Evolutionary conservation across 2,888 invertebrate species (phyloP), one percentile per base, ranked within the genome.

Genomic region (Drosophila siamana): DNA sequence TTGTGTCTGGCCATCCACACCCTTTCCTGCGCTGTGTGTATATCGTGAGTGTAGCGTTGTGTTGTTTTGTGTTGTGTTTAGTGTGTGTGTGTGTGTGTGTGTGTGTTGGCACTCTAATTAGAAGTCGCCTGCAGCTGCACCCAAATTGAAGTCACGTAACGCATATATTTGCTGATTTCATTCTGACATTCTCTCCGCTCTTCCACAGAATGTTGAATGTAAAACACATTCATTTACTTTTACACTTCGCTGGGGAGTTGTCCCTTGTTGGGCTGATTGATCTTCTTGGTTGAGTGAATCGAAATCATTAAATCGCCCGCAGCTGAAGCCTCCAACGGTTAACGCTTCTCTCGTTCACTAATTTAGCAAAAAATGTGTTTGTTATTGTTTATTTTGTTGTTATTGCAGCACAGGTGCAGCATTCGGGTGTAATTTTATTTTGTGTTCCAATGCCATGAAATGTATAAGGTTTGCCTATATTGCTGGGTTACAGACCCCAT

Each of bases 121-220:
- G 83, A 83, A 86, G 73, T 76, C 70, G 52, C 63, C 64, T 72
- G 69, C 86, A 78, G 80, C 83, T 80, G 86, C 83, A 86, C 79
- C 74, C 66, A 75, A 78, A 78, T 75, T 83, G 67, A 80, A 83
- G 83, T 83, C 83, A 83, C 83, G 86, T 80, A 78, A 78, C 33
- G 68, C 80, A 74, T 83, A 86, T 83, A 86, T 83, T 86, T 83
- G 83, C 76, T 74, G 78, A 83, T 83, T 83, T 76, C 74, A 83
- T 83, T 83, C 86, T 69, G 26, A 67, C 66, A 69, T 79, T 71
- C 67, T 26, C n/a, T 16, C 38, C 26, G 4, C 30, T 36, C 46
- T 22, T 67, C 76, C 52, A 55, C 60, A 50, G 52, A 64, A 60
- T 73, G 50, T 80, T 57, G 59, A 68, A 61, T 63, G 43, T 70